Percentiles rank a stretch among this genome's conserved stretches.
Evolutionary conservation across 2,797 vertebrate species (phyloP).

Genomic region (Myoxocephalus aenaeus): DNA sequence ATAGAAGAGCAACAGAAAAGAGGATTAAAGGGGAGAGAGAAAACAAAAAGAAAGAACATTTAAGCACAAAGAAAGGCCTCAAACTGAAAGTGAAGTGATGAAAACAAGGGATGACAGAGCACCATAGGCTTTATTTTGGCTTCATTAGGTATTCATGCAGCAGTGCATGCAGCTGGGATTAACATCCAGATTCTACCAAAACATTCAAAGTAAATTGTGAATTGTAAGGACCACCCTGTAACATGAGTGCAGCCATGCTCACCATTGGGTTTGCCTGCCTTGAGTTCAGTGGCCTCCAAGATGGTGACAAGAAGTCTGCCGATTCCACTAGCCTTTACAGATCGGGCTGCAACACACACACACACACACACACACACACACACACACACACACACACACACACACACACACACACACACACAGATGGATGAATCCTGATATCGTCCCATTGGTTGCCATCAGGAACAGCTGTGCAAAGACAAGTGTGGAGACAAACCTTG

Average conservation of each 20-base stretch:
- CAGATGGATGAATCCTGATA: not conserved
- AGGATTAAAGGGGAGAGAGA: too few relatives aligned
- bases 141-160: constrained; percentile 3
- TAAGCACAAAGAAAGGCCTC: not conserved
- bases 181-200: not conserved
- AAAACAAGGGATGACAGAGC: not conserved
- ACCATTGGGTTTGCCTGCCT: constrained; percentile 93
- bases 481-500: constrained; percentile 85
- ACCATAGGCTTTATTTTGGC: not conserved
- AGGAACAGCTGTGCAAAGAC: not conserved
- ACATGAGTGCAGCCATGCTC: constrained; percentile 36
- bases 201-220: not conserved
- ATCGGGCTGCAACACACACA: constrained; percentile 85
- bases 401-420: constrained; percentile 34
- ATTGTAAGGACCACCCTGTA: not conserved
- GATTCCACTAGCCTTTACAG: constrained; percentile 91
- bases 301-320: constrained; percentile 94
- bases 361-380: constrained; percentile 28
- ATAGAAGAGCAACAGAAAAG: not conserved
- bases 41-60: not conserved
- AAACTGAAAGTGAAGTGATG: not conserved
- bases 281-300: constrained; percentile 94
- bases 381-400: constrained; percentile 24
- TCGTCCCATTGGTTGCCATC: not conserved
- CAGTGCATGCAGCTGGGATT: constrained; percentile 6